phyloP scores from a whole-genome alignment of 2,888 invertebrate species.

The Agrochola lota region DNA sequence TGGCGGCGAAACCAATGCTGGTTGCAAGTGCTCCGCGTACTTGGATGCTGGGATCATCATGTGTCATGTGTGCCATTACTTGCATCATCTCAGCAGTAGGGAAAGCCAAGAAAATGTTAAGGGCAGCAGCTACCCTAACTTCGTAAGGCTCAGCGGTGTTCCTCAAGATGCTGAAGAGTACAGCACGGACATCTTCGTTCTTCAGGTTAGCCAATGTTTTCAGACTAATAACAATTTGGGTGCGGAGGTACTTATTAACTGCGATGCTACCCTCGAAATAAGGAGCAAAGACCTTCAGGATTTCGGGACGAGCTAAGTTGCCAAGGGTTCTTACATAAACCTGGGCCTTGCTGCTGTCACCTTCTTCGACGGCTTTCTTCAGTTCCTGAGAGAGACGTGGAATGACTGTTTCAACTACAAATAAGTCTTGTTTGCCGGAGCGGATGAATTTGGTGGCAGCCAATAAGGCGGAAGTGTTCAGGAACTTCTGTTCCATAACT shows the following conservation, averaged over 20 bases:
- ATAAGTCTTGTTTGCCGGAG: slow-evolving; percentile 89
- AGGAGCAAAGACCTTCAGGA: slow-evolving; percentile 91
- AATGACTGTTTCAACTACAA: slow-evolving; percentile 90
- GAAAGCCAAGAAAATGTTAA: slow-evolving; percentile 90
- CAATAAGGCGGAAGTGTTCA: slow-evolving; percentile 91
- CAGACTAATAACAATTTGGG: slow-evolving; percentile 91
- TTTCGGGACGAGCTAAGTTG: slow-evolving; percentile 91
- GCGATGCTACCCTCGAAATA: slow-evolving; percentile 92
- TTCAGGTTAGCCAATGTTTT: slow-evolving; percentile 85
- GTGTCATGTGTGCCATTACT: slow-evolving; percentile 92
- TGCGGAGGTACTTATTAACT: slow-evolving; percentile 91
- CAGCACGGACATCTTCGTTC: slow-evolving; percentile 89
- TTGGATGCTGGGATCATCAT: slow-evolving; percentile 91
- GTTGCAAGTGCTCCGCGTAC: slow-evolving; percentile 92
- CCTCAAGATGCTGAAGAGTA: slow-evolving; percentile 92
- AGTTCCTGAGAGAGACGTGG: slow-evolving; percentile 90
- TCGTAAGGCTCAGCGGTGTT: slow-evolving; percentile 92
- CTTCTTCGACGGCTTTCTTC: slow-evolving; percentile 87
- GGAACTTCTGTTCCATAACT: slow-evolving; percentile 85
- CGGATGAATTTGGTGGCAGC: slow-evolving; percentile 91
- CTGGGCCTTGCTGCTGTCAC: slow-evolving; percentile 90
- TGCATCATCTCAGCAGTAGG: slow-evolving; percentile 92
- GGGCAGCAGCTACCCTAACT: slow-evolving; percentile 92
- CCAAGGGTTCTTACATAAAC: slow-evolving; percentile 92
- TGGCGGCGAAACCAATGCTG: slow-evolving; percentile 90